Percentiles rank a stretch among this genome's conserved stretches.
Evolutionary conservation across 2,797 vertebrate species (phyloP).

Genomic region (Smutsia gigantea): DNA sequence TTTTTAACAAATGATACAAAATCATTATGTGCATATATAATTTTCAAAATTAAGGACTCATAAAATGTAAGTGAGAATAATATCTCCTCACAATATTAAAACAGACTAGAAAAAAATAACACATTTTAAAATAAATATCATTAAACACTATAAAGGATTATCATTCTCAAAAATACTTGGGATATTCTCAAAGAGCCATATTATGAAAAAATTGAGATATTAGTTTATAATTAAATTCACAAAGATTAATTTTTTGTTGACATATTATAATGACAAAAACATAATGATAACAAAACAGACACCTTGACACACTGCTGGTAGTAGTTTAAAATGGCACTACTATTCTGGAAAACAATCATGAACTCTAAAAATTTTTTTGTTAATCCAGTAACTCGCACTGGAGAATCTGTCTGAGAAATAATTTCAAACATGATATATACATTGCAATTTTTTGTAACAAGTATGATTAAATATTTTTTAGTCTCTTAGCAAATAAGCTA

Average conservation of each 20-base stretch:
- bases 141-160: background rate
- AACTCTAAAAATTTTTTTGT: background rate
- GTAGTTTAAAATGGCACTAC: background rate
- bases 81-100: background rate
- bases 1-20: background rate
- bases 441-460: background rate
- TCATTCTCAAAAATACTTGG: background rate
- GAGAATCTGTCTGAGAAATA: background rate
- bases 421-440: background rate
- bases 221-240: background rate
- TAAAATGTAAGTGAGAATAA: background rate
- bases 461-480: background rate
- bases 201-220: background rate
- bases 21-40: background rate
- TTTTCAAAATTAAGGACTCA: background rate
- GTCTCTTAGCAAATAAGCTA: background rate
- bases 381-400: background rate
- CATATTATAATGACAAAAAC: background rate
- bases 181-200: background rate
- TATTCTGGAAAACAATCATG: background rate
- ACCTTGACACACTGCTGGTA: background rate
- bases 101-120: background rate
- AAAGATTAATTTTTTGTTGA: background rate
- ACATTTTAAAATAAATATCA: background rate
- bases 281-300: background rate